Conservation (phyloP, 2,888 invertebrate species). For the Panopea generosa region DNA sequence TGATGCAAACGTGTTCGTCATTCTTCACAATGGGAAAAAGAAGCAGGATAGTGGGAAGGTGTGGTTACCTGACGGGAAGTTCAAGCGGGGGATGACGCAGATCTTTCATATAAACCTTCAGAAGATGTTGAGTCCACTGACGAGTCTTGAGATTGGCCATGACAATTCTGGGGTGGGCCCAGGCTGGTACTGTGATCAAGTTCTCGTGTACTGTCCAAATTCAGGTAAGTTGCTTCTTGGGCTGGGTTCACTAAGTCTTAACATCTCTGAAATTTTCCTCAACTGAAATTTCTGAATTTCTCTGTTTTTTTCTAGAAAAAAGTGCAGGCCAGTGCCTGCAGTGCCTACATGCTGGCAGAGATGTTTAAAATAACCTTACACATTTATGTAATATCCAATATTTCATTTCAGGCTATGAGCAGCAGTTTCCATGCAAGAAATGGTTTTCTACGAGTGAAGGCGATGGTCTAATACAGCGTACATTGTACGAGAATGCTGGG, state of each 20-base stretch:
- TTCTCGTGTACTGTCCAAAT: constrained; percentile 83
- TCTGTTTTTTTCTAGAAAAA: too few relatives aligned
- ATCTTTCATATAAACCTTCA: constrained; percentile 83
- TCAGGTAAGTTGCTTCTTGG: too few relatives aligned
- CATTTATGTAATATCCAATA: too few relatives aligned
- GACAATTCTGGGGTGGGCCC: constrained; percentile 83
- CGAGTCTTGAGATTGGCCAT: constrained; percentile 83
- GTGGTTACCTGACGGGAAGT: constrained; percentile 83
- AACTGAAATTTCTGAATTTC: constrained; percentile 6
- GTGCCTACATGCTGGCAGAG: too few relatives aligned
- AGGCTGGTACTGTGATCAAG: constrained; percentile 83
- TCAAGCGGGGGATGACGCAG: constrained; percentile 81
- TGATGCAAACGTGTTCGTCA: constrained; percentile 81
- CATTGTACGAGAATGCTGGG: constrained; percentile 80
- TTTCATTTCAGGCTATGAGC: constrained; percentile 79
- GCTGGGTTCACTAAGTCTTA: too few relatives aligned
- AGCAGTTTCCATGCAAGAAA: constrained; percentile 83
- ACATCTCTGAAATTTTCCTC: too few relatives aligned
- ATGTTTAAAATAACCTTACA: too few relatives aligned
- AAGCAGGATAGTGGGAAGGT: constrained; percentile 83
- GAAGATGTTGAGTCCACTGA: constrained; percentile 81
- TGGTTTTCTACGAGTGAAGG: constrained; percentile 84
- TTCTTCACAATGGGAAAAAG: constrained; percentile 78
- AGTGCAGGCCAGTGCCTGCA: too few relatives aligned
- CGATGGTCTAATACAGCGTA: constrained; percentile 82